A percentile compares a stretch with the other conserved stretches of the same genome.
These are phyloP conservation scores for Haliclona indistincta DNA, from an alignment of 37 sponge, comb jelly and placozoan genomes.

Conservation along the genomic window DNA sequence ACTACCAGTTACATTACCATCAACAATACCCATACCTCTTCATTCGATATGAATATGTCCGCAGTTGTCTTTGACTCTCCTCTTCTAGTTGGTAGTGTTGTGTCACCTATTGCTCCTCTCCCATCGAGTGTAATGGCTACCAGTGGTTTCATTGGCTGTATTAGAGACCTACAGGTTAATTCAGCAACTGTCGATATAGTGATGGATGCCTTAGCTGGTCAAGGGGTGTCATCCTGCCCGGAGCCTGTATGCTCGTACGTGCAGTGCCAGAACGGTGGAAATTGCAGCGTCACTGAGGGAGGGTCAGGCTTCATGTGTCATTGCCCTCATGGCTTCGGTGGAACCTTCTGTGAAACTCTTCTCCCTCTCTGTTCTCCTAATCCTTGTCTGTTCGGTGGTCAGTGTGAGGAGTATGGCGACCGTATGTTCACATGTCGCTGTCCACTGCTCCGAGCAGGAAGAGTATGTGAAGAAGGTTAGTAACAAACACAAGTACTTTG, in stretches of 20 bases:
- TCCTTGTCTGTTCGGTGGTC: slow-evolving; percentile 64
- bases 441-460: slow-evolving; percentile 51
- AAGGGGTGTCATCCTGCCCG: slow-evolving; percentile 23
- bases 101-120: neutral
- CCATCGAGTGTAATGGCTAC: neutral
- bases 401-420: slow-evolving; percentile 27
- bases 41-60: neutral
- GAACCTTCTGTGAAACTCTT: slow-evolving; percentile 43
- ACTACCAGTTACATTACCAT: neutral
- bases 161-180: slow-evolving; percentile 33
- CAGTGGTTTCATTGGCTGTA: slow-evolving; percentile 51
- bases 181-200: neutral
- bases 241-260: slow-evolving; percentile 49
- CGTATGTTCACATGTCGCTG: slow-evolving; percentile 53
- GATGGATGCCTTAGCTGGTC: slow-evolving; percentile 8
- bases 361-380: slow-evolving; percentile 35
- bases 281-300: slow-evolving; percentile 17
- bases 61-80: neutral
- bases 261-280: slow-evolving; percentile 60
- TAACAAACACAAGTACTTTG: neutral
- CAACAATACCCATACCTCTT: slow-evolving; percentile 14
- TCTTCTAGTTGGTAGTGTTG: no score
- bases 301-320: slow-evolving; percentile 32
- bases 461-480: slow-evolving; percentile 63
- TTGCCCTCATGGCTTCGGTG: slow-evolving; percentile 54